Percentiles rank a stretch among this genome's conserved stretches.
Evolutionary conservation across 2,888 invertebrate genomes (phyloP).

Genomic region (Lithophane socia): DNA sequence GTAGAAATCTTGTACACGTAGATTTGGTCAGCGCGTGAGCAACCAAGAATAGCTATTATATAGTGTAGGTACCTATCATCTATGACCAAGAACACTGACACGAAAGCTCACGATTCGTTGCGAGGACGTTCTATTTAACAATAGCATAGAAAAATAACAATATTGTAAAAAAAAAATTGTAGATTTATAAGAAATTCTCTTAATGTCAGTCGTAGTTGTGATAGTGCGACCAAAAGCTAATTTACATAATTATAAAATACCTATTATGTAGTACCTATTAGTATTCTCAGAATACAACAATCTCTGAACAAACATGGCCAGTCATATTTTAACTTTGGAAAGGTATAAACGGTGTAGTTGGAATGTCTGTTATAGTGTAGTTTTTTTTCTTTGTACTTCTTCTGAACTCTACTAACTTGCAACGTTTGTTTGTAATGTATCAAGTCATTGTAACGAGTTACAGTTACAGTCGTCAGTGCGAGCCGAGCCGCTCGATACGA

Average conservation of each 20-base stretch:
- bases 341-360: not conserved
- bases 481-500: too few species aligned
- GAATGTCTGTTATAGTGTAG: not conserved
- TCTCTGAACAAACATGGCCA: not conserved
- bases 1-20: not conserved
- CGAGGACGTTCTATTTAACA: not conserved
- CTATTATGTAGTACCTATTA: not conserved
- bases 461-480: too few species aligned
- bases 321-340: not conserved
- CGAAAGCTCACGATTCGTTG: conserved; percentile 8
- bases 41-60: not conserved
- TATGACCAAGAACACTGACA: not conserved
- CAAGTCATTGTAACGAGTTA: too few species aligned
- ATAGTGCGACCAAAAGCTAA: not conserved
- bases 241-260: not conserved
- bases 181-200: conserved; percentile 1
- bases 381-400: not conserved
- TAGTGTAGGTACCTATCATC: not conserved
- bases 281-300: conserved; percentile 5
- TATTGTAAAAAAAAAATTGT: not conserved
- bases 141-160: conserved; percentile 24
- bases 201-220: conserved; percentile 18
- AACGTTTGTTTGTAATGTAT: too few species aligned
- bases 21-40: not conserved
- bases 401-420: not conserved